A percentile compares a stretch with the other conserved stretches of the same genome.
These are phyloP conservation scores for Psammodynastes pulverulentus DNA, from an alignment of 2,113 vertebrate species.

Conservation along the genomic window DNA sequence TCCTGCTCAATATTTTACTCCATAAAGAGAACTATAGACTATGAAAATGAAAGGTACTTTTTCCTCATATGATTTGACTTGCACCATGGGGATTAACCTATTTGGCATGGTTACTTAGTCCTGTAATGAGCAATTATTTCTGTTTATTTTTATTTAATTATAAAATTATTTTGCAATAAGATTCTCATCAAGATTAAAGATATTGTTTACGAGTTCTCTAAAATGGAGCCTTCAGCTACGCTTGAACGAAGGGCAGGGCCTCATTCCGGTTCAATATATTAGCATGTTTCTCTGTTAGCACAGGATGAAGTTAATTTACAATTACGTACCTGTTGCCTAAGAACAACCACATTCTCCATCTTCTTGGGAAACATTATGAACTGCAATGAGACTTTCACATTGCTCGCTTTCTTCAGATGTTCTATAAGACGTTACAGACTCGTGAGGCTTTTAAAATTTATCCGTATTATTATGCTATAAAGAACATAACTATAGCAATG, in stretches of 20 bases:
- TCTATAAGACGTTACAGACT: conserved; percentile 62
- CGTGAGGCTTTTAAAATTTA: not conserved
- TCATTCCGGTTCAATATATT: not conserved
- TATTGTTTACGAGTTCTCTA: not conserved
- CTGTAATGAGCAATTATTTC: not conserved
- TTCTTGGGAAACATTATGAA: conserved; percentile 79
- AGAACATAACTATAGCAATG: not conserved
- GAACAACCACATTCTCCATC: conserved; percentile 73
- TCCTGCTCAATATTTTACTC: not conserved
- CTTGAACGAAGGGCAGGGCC: not conserved
- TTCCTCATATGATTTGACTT: not conserved
- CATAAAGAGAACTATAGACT: not conserved
- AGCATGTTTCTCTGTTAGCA: not conserved
- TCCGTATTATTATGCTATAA: not conserved
- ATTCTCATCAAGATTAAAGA: not conserved
- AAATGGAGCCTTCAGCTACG: conserved; percentile 1
- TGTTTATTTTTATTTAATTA: not conserved
- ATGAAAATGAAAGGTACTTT: not conserved
- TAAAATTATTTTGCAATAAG: not conserved
- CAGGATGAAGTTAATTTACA: not conserved
- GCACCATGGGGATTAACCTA: not conserved
- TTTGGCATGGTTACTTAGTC: not conserved
- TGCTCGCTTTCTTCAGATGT: conserved; percentile 87
- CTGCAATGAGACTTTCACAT: conserved; percentile 90
- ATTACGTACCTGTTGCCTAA: conserved; percentile 60